A percentile compares a stretch with the other conserved stretches of the same genome.
Conservation (phyloP, 2,113 vertebrate species). For the Smithornis capensis region DNA sequence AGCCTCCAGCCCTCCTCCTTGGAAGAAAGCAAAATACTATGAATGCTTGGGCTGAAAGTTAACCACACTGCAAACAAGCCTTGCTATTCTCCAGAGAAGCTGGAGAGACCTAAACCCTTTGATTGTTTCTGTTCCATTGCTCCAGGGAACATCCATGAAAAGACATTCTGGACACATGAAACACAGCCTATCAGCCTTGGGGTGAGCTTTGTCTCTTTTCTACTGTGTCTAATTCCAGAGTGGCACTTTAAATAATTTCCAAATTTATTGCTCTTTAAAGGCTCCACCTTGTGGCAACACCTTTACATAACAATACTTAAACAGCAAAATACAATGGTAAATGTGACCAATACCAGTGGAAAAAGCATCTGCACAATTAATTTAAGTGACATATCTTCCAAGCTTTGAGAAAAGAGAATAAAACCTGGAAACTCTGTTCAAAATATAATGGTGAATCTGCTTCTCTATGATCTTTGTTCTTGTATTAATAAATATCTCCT, state of each 20-base stretch:
- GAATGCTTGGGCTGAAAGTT: neutral
- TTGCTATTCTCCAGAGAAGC: neutral
- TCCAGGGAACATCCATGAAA: neutral
- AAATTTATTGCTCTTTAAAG: neutral
- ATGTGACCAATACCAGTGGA: neutral
- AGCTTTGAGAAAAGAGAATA: neutral
- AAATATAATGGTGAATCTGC: neutral
- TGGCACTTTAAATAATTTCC: neutral
- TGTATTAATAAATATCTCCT: neutral
- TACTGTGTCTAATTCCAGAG: neutral
- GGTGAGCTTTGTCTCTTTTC: neutral
- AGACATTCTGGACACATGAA: neutral
- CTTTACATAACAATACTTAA: neutral
- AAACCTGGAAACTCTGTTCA: neutral
- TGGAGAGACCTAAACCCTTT: neutral
- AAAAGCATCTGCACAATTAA: neutral
- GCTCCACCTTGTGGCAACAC: conserved; percentile 44
- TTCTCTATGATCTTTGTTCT: neutral
- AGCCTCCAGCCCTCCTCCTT: neutral
- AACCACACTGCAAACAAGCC: neutral
- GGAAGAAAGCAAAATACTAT: neutral
- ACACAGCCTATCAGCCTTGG: neutral
- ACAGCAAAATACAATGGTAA: neutral
- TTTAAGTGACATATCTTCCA: neutral
- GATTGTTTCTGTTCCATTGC: neutral